A percentile compares a stretch with the other conserved stretches of the same genome.
Conservation (phyloP, 37 sponge, comb jelly and placozoan genomes). For the Diacarnus erythraeanus region DNA sequence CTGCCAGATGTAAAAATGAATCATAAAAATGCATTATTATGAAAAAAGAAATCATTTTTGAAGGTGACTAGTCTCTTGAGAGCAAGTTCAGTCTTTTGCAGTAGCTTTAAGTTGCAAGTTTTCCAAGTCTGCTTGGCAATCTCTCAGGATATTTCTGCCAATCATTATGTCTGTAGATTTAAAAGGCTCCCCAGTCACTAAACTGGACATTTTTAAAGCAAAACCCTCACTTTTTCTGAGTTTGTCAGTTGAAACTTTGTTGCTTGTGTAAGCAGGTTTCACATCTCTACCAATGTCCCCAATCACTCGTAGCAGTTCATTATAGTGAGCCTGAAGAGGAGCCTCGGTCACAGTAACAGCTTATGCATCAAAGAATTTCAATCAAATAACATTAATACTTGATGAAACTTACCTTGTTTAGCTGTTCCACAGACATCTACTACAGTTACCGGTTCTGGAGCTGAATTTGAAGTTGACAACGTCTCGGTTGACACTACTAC, state of each 20-base stretch:
- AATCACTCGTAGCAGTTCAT: conserved; percentile 60
- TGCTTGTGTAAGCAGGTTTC: conserved; percentile 88
- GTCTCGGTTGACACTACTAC: no score
- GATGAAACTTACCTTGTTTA: neutral
- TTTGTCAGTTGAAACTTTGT: conserved; percentile 64
- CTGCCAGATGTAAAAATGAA: no score
- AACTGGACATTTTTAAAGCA: neutral
- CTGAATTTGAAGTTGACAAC: neutral
- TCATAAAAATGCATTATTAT: no score
- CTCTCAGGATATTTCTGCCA: conserved; percentile 40
- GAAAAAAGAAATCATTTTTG: no score
- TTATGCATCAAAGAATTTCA: no score
- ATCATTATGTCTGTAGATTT: conserved; percentile 28
- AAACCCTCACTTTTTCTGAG: conserved; percentile 75
- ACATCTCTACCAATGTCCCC: conserved; percentile 82
- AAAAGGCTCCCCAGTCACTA: neutral
- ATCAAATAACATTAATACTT: no score
- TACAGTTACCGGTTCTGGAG: neutral
- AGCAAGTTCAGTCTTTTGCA: neutral
- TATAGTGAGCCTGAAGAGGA: conserved; percentile 61
- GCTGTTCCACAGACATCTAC: neutral
- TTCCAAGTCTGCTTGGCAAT: conserved; percentile 53
- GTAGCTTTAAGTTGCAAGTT: neutral
- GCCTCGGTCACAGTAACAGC: neutral
- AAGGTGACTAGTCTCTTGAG: no score